Conservation (phyloP, 1,140 invertebrate species). For the Venturia canescens region DNA sequence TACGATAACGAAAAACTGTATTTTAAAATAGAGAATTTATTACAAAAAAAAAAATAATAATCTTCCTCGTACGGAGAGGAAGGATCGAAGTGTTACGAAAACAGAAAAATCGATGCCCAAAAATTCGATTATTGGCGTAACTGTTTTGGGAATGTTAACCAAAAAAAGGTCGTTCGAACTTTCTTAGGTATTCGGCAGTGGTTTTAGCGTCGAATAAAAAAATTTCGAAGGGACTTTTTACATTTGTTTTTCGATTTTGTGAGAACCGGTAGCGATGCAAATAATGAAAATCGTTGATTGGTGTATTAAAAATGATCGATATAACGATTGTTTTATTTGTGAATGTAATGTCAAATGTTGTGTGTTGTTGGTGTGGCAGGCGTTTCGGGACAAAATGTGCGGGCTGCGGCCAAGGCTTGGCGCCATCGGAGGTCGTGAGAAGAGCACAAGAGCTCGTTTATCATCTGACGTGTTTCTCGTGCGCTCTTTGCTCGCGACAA, state of each 20-base stretch:
- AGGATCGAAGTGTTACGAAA: too few relatives aligned
- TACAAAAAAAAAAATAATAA: background rate
- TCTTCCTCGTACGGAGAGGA: background rate
- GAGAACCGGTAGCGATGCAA: too few relatives aligned
- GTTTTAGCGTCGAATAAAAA: too few relatives aligned
- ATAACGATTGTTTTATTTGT: conserved; percentile 59
- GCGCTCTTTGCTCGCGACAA: conserved; percentile 95
- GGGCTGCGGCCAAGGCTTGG: conserved; percentile 97
- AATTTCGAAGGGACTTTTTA: background rate
- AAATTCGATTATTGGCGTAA: too few relatives aligned
- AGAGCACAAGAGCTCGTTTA: conserved; percentile 96
- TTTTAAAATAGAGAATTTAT: background rate
- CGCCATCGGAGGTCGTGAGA: conserved; percentile 96
- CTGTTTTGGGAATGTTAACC: background rate
- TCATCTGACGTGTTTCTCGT: conserved; percentile 98
- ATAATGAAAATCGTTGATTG: too few relatives aligned
- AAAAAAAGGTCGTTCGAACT: background rate
- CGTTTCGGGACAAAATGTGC: conserved; percentile 98
- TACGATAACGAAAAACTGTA: background rate
- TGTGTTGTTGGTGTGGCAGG: conserved; percentile 86
- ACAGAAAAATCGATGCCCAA: too few relatives aligned
- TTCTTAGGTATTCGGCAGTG: too few relatives aligned
- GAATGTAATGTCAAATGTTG: conserved; percentile 78
- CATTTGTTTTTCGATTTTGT: background rate
- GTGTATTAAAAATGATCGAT: background rate